Evolutionary conservation across 2,888 invertebrate species (phyloP).

Genomic region (Vanessa cardui): DNA sequence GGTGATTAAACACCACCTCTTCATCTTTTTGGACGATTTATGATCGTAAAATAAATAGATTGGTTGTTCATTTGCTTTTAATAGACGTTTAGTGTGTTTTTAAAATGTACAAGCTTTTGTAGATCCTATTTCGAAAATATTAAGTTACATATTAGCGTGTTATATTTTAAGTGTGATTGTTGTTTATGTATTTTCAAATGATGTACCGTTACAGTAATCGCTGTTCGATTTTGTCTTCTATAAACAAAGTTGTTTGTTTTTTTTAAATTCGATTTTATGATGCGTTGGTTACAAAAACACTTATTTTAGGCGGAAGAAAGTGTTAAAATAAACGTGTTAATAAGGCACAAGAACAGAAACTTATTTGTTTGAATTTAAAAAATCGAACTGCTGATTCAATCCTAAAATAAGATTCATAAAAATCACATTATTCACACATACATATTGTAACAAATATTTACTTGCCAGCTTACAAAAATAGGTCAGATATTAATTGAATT

Average conservation of each 20-base stretch:
- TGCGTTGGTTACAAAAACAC: constrained; percentile 15
- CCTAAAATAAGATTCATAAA: neutral
- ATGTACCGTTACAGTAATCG: constrained; percentile 17
- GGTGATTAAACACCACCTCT: constrained; percentile 41
- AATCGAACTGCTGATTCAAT: neutral
- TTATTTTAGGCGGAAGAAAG: constrained; percentile 7
- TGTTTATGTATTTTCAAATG: constrained; percentile 24
- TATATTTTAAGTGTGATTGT: constrained; percentile 16
- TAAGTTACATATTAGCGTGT: constrained; percentile 20
- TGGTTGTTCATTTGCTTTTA: constrained; percentile 35
- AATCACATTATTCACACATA: neutral
- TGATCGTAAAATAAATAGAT: constrained; percentile 50
- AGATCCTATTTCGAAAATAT: constrained; percentile 14
- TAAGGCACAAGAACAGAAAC: neutral
- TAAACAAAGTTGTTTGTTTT: constrained; percentile 12
- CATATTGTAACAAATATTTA: neutral
- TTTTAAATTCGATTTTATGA: constrained; percentile 7
- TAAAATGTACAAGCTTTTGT: neutral
- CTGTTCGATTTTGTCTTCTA: constrained; percentile 13
- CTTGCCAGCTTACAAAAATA: neutral
- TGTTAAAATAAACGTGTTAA: constrained; percentile 8
- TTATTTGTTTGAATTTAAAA: constrained; percentile 1
- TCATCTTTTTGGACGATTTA: constrained; percentile 49
- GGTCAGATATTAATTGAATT: neutral
- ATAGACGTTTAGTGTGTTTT: constrained; percentile 15